Percentiles rank a stretch among this genome's conserved stretches.
phyloP scores from a whole-genome alignment of 1,140 invertebrate genomes.

The Drosophila pectinifera region DNA sequence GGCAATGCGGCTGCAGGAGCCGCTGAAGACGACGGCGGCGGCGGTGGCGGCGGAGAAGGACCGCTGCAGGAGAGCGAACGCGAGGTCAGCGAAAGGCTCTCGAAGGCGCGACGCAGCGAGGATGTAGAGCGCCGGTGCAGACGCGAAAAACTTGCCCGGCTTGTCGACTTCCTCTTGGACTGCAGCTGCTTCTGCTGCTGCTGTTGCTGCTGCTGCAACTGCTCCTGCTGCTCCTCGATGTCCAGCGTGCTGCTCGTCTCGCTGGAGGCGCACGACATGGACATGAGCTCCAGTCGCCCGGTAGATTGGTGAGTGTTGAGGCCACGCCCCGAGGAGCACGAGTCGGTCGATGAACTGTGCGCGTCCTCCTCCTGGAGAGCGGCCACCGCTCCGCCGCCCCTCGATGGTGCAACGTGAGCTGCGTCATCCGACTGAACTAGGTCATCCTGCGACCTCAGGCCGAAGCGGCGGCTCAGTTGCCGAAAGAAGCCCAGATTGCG shows the following conservation, averaged over 20 bases:
- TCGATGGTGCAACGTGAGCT: constrained; percentile 24
- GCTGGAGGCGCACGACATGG: constrained; percentile 87
- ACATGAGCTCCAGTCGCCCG: constrained; percentile 84
- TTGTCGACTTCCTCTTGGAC: constrained; percentile 56
- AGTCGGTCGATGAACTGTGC: constrained; percentile 86
- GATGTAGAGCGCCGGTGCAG: constrained; percentile 88
- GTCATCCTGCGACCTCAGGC: constrained; percentile 86
- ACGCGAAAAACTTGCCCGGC: constrained; percentile 85
- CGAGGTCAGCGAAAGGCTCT: constrained; percentile 88
- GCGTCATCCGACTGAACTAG: constrained; percentile 81
- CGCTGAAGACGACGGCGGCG: constrained; percentile 49
- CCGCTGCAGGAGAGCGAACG: constrained; percentile 88
- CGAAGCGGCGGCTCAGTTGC: constrained; percentile 87
- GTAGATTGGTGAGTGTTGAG: constrained; percentile 42
- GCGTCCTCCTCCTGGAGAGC: constrained; percentile 86
- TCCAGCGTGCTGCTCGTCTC: constrained; percentile 87
- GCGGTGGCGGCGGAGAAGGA: constrained; percentile 77
- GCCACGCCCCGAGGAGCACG: constrained; percentile 85
- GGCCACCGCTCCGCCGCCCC: constrained; percentile 9
- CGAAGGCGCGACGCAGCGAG: constrained; percentile 89
- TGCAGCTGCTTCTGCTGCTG: constrained; percentile 17
- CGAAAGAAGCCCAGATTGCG: constrained; percentile 87
- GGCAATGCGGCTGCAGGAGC: constrained; percentile 37
- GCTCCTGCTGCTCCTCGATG: constrained; percentile 68
- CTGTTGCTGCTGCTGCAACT: constrained; percentile 51